Evolutionary conservation across 1,140 invertebrate genomes (phyloP), one percentile per base, ranked within the genome.

Genomic region (Schlechtendalia chinensis): DNA sequence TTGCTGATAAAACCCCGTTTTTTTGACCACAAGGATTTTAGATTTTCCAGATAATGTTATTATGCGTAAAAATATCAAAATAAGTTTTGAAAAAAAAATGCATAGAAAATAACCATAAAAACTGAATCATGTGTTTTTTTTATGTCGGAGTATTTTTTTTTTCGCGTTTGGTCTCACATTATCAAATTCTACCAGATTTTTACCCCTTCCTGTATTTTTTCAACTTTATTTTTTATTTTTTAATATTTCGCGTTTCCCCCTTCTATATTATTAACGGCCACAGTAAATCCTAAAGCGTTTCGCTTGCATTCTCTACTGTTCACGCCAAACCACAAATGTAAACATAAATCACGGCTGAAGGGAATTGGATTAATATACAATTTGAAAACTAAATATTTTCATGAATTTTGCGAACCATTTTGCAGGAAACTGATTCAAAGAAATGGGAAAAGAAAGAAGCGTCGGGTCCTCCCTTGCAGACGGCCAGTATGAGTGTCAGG

Each of bases 401-500:
- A 77, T 47, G 39, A 77, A 39, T 12, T 32, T 59, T 45, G 6
- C 3, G 19, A 59, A 47, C 24, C 0, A 5, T 50, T 83, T 29
- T 82, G 32, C 84, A 94, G 93, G 93, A 95, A 85, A 90, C 93
- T 8, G 94, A 95, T 82, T 91, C 89, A 61, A 95, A 94, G 85
- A 94, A 94, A 84, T 89, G 89, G 82, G 93, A 95, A 83, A 94
- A 94, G 85, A 95, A 94, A 84, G 93, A 94, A 84, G 88, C 91
- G 0, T 88, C 88, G 5, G 92, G 92, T 1, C 93, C 93, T 10
- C 93, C 94, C 0, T 84, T 96, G 80, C 93, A 95, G 87, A 96
- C 94, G 11, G 94, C 93, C 1, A 95, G 93, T 67, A 91, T 94
- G 81, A 94, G 93, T 81, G 93, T 96, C 4, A 87, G 94, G 67